Evolutionary conservation across 2,888 invertebrate genomes (phyloP), one percentile per base, ranked within the genome.

Genomic region (Ophioninae sp.): DNA sequence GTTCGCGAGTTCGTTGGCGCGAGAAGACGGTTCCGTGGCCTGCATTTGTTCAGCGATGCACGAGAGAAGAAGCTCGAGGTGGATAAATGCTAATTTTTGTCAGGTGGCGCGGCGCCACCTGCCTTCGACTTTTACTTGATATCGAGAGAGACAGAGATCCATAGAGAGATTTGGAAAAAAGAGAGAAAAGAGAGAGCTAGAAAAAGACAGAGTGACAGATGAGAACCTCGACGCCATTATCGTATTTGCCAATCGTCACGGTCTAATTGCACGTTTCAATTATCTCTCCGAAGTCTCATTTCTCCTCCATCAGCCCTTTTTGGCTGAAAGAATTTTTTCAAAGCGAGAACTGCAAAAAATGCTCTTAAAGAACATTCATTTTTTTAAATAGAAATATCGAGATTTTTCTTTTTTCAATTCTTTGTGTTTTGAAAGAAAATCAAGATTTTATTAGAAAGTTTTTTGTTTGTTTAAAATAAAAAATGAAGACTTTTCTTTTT

Each of bases 81-180:
- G 85, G 86, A 87, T 82, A 84, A 84, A 89, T 87, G 89, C 87
- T 89, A 89, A 89, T 89, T 88, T 88, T 79, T 83, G 88, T 81
- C 74, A 56, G 77, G 51, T 59, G 68, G 86, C 85, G 82, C 81
- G 74, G 81, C 79, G 83, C 86, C 83, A 85, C 61, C 80, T 80
- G 80, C 76, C 67, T 61, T 59, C 23, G 22, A 39, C 76, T 75
- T 71, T 67, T 72, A 30, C 74, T 84, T 81, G 88, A 86, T 86
- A 88, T 78, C 86, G 86, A 86, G 87, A 87, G 86, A 51, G 51
- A 51, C 17, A 51, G 51, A 17, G 17, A 51, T 51, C 17, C 51
- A 51, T 6, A 13, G 51, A 51, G 51, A 51, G 17, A 9, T 44
- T 44, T 13, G 17, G 51, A 51, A 17, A 51, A 5, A 51, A 44